Conservation (phyloP, 2,888 invertebrate genomes). For the Aphodius granarius region DNA sequence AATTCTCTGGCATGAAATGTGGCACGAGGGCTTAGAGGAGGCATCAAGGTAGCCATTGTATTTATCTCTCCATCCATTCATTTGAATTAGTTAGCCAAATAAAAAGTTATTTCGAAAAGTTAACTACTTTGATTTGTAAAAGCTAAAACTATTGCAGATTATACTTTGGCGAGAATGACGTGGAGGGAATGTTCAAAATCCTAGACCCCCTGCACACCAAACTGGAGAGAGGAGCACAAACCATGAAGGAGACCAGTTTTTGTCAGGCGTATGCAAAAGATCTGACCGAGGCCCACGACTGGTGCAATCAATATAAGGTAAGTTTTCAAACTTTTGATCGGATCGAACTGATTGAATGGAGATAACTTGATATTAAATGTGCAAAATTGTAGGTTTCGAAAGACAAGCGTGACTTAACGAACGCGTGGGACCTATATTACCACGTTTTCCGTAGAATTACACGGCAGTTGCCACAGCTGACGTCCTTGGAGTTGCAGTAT, state of each 20-base stretch:
- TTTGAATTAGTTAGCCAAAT: conserved; percentile 5
- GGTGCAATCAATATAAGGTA: conserved; percentile 88
- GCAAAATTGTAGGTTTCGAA: conserved; percentile 66
- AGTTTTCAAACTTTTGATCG: too few relatives aligned
- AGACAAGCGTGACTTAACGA: conserved; percentile 89
- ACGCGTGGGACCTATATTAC: conserved; percentile 99
- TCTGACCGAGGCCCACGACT: conserved; percentile 90
- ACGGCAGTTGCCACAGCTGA: conserved; percentile 89
- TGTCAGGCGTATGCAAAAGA: conserved; percentile 95
- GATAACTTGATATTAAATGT: neutral
- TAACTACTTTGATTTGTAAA: too few relatives aligned
- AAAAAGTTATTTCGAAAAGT: neutral
- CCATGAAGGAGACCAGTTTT: conserved; percentile 96
- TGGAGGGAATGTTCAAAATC: conserved; percentile 95
- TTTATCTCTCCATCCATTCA: too few relatives aligned
- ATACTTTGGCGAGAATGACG: conserved; percentile 95
- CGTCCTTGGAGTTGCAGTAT: conserved; percentile 90
- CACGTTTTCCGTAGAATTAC: conserved; percentile 97
- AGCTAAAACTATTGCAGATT: conserved; percentile 54
- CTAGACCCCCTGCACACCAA: conserved; percentile 93
- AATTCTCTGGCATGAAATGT: conserved; percentile 98
- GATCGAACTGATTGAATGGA: conserved; percentile 1
- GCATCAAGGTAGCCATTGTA: conserved; percentile 68
- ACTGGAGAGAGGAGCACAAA: conserved; percentile 93
- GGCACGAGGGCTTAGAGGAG: conserved; percentile 98